Base-by-base conservation (phyloP, 1,140 invertebrate species). In the Drosophila tropicalis region DNA sequence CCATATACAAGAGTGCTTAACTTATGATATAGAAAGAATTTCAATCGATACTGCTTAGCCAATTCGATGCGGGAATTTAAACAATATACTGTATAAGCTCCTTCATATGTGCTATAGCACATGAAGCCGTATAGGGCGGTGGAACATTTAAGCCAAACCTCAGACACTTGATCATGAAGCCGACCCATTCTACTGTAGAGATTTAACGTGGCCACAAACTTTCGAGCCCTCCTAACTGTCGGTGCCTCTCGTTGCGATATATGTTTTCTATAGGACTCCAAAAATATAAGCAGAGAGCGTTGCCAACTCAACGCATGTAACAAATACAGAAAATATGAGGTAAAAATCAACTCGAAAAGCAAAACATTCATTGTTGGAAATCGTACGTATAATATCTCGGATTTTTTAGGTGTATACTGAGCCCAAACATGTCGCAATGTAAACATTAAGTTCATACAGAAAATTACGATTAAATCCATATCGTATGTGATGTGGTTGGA, bases 321-420 rank as follows among this genome's bases (percentile, higher is more conserved):
- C 32, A 63, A 68, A 29, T 72, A 72, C 5, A 72, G 15, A 6
- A 72, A 10, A 9, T 72, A 71, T 5, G 58, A 55, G 9, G 22
- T 36, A 3, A 63, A 71, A 9, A 57, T 47, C n/a, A 72, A 5
- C 15, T 72, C 68, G 15, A 72, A 72, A 0, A 72, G 17, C 4
- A 72, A 39, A 17, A 72, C 68, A 39, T 72, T 72, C 2, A 71
- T 9, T 0, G 70, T 58, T 5, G 40, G 68, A 56, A 22, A 72
- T 63, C 70, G n/a, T 5, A 72, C 70, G 1, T 22, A 41, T 2
- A 72, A 32, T 1, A 57, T 3, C 6, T 44, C 7, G 2, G 63
- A 64, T 1, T 36, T 29, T 7, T 25, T 32, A 1, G 67, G 68
- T 10, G 29, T 63, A 12, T 71, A 72, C 5, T 72, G 67, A 5